Percentiles rank a stretch among this genome's conserved stretches.
Evolutionary conservation across 1,140 invertebrate genomes (phyloP).

Genomic region (Manduca sexta): DNA sequence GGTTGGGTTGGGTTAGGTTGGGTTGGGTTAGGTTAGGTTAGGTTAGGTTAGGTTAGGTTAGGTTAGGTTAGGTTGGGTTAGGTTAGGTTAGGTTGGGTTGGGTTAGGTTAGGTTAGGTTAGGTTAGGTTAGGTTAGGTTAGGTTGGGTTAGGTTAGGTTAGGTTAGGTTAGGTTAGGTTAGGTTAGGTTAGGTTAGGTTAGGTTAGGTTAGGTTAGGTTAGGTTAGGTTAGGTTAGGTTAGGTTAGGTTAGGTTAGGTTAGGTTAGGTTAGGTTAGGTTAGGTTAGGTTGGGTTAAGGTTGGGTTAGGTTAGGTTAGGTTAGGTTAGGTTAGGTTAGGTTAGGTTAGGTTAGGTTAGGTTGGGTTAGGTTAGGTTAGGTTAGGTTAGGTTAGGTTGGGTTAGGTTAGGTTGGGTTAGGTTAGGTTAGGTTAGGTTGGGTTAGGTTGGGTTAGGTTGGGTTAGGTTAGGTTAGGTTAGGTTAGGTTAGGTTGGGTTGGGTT

Average conservation of each 20-base stretch:
- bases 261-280: slow-evolving; percentile 19
- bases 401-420: too few species aligned
- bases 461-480: too few species aligned
- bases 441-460: too few species aligned
- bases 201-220: slow-evolving; percentile 4
- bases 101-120: slow-evolving; percentile 4
- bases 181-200: slow-evolving; percentile 3
- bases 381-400: too few species aligned
- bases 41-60: neutral
- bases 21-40: too few species aligned
- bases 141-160: slow-evolving; percentile 3
- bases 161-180: slow-evolving; percentile 6
- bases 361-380: too few species aligned
- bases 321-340: too few species aligned
- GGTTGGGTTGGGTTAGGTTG: too few species aligned
- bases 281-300: slow-evolving; percentile 15
- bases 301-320: slow-evolving; percentile 24
- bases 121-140: slow-evolving; percentile 3
- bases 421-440: too few species aligned
- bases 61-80: neutral
- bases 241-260: neutral
- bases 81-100: slow-evolving; percentile 1
- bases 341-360: too few species aligned
- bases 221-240: slow-evolving; percentile 2
- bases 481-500: slow-evolving; percentile 19